Conservation (phyloP, 2,888 invertebrate genomes). For the Stenodera caucasica region DNA sequence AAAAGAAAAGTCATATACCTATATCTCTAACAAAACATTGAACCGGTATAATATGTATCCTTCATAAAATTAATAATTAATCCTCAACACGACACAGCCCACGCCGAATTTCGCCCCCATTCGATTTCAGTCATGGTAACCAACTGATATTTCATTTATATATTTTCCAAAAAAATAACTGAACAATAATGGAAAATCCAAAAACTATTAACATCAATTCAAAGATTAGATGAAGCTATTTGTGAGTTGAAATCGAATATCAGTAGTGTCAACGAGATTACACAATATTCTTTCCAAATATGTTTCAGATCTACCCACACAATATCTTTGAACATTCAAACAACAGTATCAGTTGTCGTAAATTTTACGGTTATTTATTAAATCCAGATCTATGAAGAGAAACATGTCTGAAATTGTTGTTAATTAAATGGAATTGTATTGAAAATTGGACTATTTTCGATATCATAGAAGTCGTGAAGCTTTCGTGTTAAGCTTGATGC, state of each 20-base stretch:
- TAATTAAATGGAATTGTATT: not conserved
- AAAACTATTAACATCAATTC: not conserved
- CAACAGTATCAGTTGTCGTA: constrained; percentile 5
- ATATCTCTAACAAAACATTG: constrained; percentile 3
- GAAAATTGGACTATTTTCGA: not conserved
- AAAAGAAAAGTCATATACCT: not conserved
- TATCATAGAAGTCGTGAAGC: too few relatives aligned
- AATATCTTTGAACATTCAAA: not conserved
- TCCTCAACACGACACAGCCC: constrained; percentile 5
- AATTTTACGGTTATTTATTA: constrained; percentile 4
- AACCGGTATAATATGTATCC: constrained; percentile 8
- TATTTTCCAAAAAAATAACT: not conserved
- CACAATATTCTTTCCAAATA: constrained; percentile 13
- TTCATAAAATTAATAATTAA: constrained; percentile 8
- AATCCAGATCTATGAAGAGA: not conserved
- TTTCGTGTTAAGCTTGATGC: too few relatives aligned
- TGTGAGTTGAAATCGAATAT: not conserved
- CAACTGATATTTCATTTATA: not conserved
- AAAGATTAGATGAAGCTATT: not conserved
- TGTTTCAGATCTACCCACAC: constrained; percentile 11
- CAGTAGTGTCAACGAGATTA: constrained; percentile 8
- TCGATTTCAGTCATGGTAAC: not conserved
- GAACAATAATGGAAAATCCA: not conserved
- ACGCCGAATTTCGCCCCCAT: constrained; percentile 4
- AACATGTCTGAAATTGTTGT: not conserved